phyloP scores from a whole-genome alignment of 53 echinoderm and acorn worm species.

The Holothuria scabra region DNA sequence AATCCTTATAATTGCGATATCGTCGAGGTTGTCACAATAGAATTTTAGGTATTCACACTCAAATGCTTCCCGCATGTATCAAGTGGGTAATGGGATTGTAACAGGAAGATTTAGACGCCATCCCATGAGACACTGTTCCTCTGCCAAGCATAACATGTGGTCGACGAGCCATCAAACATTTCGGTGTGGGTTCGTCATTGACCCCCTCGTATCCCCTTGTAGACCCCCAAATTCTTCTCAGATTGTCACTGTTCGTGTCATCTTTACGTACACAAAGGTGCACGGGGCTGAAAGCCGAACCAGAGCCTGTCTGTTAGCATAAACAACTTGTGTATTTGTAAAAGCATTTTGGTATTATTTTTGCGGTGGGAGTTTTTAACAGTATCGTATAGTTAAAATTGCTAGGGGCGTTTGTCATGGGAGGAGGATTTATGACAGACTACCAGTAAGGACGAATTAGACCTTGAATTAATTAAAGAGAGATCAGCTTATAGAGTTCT shows the following conservation, averaged over 20 bases:
- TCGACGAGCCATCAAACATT: not conserved
- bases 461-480: too few species aligned
- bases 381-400: conserved; percentile 21
- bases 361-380: conserved; percentile 31
- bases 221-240: not conserved
- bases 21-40: too few species aligned
- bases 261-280: not conserved
- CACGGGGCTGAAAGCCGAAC: conserved; percentile 33
- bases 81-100: too few species aligned
- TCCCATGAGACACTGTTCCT: not conserved
- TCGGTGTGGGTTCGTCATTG: conserved; percentile 34
- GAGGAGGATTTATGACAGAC: too few species aligned
- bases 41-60: too few species aligned
- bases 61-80: too few species aligned
- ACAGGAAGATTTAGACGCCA: too few species aligned
- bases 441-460: too few species aligned
- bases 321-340: conserved; percentile 7
- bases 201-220: conserved; percentile 12
- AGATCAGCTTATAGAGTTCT: too few species aligned
- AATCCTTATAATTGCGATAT: too few species aligned
- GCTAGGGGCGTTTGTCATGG: conserved; percentile 36
- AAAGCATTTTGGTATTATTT: conserved; percentile 22
- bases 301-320: conserved; percentile 36
- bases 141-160: conserved; percentile 28
- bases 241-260: conserved; percentile 35